phyloP scores from a whole-genome alignment of 1,140 invertebrate species.

The Drosophila insularis region DNA sequence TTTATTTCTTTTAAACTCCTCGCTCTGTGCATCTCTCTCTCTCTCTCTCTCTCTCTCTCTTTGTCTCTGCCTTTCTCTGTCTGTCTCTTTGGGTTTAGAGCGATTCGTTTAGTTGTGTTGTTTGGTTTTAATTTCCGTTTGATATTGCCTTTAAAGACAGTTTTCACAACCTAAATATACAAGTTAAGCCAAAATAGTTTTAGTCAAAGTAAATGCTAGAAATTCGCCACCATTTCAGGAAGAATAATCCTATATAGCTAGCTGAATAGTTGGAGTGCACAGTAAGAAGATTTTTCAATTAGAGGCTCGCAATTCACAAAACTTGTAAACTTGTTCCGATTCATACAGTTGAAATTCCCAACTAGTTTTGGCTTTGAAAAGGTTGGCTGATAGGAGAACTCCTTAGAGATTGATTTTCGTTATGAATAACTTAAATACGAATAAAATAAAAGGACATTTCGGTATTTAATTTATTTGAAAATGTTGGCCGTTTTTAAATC shows the following conservation, averaged over 20 bases:
- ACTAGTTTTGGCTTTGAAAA: too few species aligned
- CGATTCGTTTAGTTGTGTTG: slow-evolving; percentile 32
- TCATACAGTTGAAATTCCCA: not conserved
- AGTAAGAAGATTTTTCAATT: too few species aligned
- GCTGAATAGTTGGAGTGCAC: too few species aligned
- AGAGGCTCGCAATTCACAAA: too few species aligned
- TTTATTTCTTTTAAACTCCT: slow-evolving; percentile 34
- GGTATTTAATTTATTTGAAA: not conserved
- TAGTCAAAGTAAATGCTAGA: not conserved
- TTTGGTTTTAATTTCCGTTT: slow-evolving; percentile 51
- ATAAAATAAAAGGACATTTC: not conserved
- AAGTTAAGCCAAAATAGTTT: not conserved
- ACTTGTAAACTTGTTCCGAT: too few species aligned
- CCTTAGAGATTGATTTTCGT: too few species aligned
- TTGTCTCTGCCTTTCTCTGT: not conserved
- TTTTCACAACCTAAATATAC: not conserved
- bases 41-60: slow-evolving; percentile 15
- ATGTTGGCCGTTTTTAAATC: slow-evolving; percentile 41
- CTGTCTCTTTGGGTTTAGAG: not conserved
- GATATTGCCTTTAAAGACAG: not conserved
- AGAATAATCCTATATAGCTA: too few species aligned
- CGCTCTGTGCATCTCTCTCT: slow-evolving; percentile 3
- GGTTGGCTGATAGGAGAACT: too few species aligned
- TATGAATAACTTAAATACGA: too few species aligned
- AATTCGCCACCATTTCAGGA: too few species aligned